Evolutionary conservation across 2,113 vertebrate genomes (phyloP).

Genomic region (Dipodomys stephensi): DNA sequence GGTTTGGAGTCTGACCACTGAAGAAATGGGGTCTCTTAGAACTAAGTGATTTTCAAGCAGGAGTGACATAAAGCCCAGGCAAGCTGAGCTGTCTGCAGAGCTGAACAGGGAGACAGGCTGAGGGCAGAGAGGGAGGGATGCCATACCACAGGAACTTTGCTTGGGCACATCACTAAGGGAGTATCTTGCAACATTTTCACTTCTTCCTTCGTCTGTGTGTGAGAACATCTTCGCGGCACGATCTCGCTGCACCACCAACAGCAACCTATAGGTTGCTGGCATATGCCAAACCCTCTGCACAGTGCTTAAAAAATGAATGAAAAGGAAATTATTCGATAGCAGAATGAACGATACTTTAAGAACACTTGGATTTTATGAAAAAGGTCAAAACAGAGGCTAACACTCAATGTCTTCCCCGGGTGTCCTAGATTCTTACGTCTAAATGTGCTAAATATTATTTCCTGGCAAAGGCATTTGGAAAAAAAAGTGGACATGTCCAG

Average conservation of each 20-base stretch:
- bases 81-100: too few relatives aligned
- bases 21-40: background rate
- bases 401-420: conserved; percentile 5
- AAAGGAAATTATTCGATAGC: background rate
- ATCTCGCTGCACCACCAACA: background rate
- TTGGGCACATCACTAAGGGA: background rate
- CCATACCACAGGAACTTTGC: background rate
- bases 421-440: conserved; percentile 55
- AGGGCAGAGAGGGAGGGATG: background rate
- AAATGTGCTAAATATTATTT: conserved; percentile 64
- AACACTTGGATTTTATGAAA: background rate
- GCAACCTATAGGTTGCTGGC: too few relatives aligned
- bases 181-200: background rate
- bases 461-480: conserved; percentile 48
- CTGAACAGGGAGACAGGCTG: background rate
- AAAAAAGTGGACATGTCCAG: conserved; percentile 45
- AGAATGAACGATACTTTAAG: background rate
- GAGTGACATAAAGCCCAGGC: background rate
- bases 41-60: background rate
- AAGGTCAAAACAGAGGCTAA: background rate
- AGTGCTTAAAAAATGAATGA: conserved; percentile 1
- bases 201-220: background rate
- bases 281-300: background rate
- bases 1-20: background rate
- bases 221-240: background rate